Evolutionary conservation across 2,797 vertebrate species (phyloP).

Genomic region (Melanogrammus aeglefinus): DNA sequence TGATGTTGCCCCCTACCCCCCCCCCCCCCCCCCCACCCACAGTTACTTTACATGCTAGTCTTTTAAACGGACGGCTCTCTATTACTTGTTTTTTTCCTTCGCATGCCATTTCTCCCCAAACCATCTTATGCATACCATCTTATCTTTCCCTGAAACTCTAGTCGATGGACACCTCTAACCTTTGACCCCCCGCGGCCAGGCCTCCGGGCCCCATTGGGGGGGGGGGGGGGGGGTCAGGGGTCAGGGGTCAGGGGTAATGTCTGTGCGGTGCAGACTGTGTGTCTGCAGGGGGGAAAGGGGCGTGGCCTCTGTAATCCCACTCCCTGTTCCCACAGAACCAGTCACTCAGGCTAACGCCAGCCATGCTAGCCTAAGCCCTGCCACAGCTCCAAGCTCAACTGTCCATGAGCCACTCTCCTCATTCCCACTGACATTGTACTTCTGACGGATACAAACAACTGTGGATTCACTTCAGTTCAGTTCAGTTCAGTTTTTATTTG

Average conservation of each 20-base stretch:
- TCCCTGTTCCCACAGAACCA: constrained; percentile 59
- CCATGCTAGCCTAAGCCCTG: constrained; percentile 13
- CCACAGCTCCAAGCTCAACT: background rate
- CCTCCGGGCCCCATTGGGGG: constrained; percentile 51
- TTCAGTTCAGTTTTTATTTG: too few species aligned
- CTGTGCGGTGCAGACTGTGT: constrained; percentile 69
- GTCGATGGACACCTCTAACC: constrained; percentile 64
- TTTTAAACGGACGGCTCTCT: constrained; percentile 45
- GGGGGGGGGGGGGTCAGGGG: too few species aligned
- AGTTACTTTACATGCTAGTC: constrained; percentile 25
- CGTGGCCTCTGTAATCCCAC: constrained; percentile 65
- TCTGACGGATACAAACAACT: background rate
- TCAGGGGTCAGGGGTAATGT: constrained; percentile 59
- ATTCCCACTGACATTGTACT: background rate
- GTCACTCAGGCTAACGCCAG: constrained; percentile 11
- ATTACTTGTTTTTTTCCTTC: constrained; percentile 20
- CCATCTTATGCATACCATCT: constrained; percentile 44
- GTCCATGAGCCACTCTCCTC: background rate
- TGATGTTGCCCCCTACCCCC: background rate
- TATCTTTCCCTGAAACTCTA: constrained; percentile 70
- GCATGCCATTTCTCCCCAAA: constrained; percentile 51
- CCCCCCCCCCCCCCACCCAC: background rate
- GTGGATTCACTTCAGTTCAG: too few species aligned
- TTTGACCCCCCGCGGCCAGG: constrained; percentile 58
- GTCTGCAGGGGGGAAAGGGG: constrained; percentile 64